phyloP scores from a whole-genome alignment of 2,797 vertebrate species.

The Leuciscus waleckii region DNA sequence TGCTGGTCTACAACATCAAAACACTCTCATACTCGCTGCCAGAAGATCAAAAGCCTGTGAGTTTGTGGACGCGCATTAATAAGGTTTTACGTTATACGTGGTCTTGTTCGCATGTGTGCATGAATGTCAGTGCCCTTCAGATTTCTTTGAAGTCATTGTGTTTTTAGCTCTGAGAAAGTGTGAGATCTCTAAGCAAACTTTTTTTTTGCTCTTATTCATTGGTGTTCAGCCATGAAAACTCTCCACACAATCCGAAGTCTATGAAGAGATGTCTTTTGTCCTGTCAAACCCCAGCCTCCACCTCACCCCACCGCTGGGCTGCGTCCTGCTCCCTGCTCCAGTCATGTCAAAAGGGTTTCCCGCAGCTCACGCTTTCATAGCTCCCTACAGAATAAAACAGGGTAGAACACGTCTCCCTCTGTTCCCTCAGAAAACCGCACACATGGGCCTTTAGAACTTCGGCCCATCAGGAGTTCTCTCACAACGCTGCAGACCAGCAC shows the following conservation, averaged over 20 bases:
- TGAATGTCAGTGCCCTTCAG: slow-evolving; percentile 4
- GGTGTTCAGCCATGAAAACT: slow-evolving; percentile 50
- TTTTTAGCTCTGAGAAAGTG: slow-evolving; percentile 3
- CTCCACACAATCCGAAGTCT: slow-evolving; percentile 74
- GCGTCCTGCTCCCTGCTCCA: slow-evolving; percentile 65
- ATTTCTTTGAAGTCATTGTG: slow-evolving; percentile 33
- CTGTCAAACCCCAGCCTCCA: slow-evolving; percentile 61
- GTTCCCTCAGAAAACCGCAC: slow-evolving; percentile 55
- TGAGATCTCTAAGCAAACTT: slow-evolving; percentile 23
- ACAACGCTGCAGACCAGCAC: slow-evolving; percentile 57
- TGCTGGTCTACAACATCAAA: slow-evolving; percentile 65
- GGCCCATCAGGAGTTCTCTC: slow-evolving; percentile 53
- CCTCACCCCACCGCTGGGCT: slow-evolving; percentile 64
- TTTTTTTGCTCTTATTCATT: slow-evolving; percentile 24
- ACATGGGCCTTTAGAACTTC: slow-evolving; percentile 52
- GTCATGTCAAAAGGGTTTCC: slow-evolving; percentile 73
- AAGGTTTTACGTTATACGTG: slow-evolving; percentile 9
- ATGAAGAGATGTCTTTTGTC: slow-evolving; percentile 78
- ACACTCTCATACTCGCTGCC: slow-evolving; percentile 44
- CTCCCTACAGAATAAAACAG: slow-evolving; percentile 58
- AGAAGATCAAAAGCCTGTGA: slow-evolving; percentile 55
- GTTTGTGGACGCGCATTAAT: slow-evolving; percentile 19
- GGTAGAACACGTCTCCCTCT: slow-evolving; percentile 60
- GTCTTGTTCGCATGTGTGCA: background rate
- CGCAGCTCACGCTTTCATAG: slow-evolving; percentile 74